phyloP scores from a whole-genome alignment of 2,888 invertebrate species.

The Catocala nupta region DNA sequence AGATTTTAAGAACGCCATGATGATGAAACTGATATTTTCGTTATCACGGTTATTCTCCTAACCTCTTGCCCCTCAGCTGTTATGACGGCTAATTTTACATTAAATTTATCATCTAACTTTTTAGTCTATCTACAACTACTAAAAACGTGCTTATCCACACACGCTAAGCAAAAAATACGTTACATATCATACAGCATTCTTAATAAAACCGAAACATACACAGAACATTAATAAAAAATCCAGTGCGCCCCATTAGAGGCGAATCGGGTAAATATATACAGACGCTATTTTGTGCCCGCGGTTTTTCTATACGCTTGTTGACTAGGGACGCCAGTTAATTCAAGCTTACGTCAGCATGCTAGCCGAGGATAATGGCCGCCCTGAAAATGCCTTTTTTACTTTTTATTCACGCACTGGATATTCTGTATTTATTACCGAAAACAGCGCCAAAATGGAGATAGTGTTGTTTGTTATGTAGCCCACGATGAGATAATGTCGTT shows the following conservation, averaged over 20 bases:
- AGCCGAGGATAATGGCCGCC: constrained; percentile 57
- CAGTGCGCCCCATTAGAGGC: constrained; percentile 45
- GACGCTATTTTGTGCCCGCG: constrained; percentile 55
- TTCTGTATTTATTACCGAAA: constrained; percentile 37
- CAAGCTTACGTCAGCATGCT: constrained; percentile 63
- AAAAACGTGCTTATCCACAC: too few species aligned
- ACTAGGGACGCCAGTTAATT: constrained; percentile 61
- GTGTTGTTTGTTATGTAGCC: constrained; percentile 7
- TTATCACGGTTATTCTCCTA: too few species aligned
- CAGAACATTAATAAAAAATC: constrained; percentile 41
- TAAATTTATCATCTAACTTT: too few species aligned
- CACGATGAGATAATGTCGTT: neutral
- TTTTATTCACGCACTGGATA: constrained; percentile 45
- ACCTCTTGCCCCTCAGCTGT: too few species aligned
- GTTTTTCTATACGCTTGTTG: constrained; percentile 54
- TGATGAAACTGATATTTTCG: too few species aligned
- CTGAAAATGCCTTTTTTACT: constrained; percentile 52
- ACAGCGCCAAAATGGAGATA: constrained; percentile 24
- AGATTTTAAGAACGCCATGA: too few species aligned
- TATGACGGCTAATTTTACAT: too few species aligned
- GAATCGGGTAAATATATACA: constrained; percentile 49
- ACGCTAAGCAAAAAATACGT: too few species aligned
- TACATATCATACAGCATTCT: constrained; percentile 12
- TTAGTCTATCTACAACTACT: too few species aligned
- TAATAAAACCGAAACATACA: constrained; percentile 12